Base-by-base conservation (phyloP, 1,140 invertebrate species). In the Drosophila kanapiae region DNA sequence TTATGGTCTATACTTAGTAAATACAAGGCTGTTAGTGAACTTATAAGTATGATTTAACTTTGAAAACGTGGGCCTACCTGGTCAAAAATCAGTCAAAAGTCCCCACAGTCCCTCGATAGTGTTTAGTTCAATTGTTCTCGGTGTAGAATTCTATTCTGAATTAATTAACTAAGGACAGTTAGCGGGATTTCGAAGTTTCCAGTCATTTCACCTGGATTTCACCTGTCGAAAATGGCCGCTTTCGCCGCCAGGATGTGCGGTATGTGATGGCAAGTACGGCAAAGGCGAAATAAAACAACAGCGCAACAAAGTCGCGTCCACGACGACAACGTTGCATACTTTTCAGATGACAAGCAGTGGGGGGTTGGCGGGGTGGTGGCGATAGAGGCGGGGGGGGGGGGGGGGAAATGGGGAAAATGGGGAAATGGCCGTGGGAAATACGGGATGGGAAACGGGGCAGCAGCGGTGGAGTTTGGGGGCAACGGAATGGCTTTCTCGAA, bases 201-300 rank as follows among this genome's bases (percentile, higher is more conserved):
- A 48, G 62, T 13, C 48, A 31, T 16, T 45, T 37, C 33, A 49
- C 37, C 38, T 68, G 38, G 38, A 29, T 49, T 68, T 69, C 16
- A 70, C 48, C 48, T 70, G 67, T 38, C 69, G 43, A 37, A 71
- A 72, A 49, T 33, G 54, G 57, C 74, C 74, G 54, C 6, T 38
- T 43, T 54, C 9, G 23, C 16, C 57, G 29, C 14, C 40, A 38
- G 37, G 40, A 37, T 58, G 47, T 67, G 61, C 53, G 54, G 72
- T 58, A 67, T 57, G 61, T 58, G 61, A 49, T 69, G 75, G 64
- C 42, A 65, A 70, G 53, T 63, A 67, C 58, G 76, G 69, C 53
- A 87, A 88, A 86, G 84, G 80, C 84, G 72, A 88, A 84, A 87
- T 88, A 88, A 87, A 80, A 75, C 77, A 85, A 78, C 82, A 74